Evolutionary conservation across 2,797 vertebrate species (phyloP).

Genomic region (Megaceryle alcyon): DNA sequence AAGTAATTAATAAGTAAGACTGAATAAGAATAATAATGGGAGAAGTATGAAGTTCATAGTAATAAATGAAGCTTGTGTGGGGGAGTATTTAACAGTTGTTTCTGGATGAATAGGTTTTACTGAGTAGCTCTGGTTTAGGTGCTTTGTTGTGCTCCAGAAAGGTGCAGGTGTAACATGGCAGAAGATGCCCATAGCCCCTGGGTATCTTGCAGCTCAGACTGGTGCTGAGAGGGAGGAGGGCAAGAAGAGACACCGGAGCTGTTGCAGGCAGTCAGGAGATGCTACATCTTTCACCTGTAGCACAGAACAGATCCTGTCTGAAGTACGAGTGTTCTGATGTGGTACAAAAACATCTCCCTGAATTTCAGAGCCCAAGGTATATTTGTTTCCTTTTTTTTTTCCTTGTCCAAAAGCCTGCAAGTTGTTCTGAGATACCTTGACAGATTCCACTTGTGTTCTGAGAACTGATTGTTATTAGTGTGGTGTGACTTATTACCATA

Average conservation of each 20-base stretch:
- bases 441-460: background rate
- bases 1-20: background rate
- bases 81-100: background rate
- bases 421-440: background rate
- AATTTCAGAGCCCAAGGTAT: background rate
- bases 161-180: background rate
- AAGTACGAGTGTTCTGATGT: background rate
- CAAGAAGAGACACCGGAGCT: rapidly evolving
- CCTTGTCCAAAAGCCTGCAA: background rate
- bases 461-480: background rate
- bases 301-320: background rate
- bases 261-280: background rate
- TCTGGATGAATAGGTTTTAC: background rate
- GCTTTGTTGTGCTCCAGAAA: background rate
- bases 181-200: background rate
- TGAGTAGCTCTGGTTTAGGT: background rate
- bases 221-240: background rate
- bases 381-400: background rate
- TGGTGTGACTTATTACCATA: background rate
- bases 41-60: background rate
- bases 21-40: background rate
- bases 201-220: background rate
- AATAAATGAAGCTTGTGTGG: background rate
- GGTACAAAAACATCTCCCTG: background rate
- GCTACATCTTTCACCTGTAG: background rate